A percentile compares a stretch with the other conserved stretches of the same genome.
Evolutionary conservation across 1,140 invertebrate genomes (phyloP).

Genomic region (Pentalonia nigronervosa): DNA sequence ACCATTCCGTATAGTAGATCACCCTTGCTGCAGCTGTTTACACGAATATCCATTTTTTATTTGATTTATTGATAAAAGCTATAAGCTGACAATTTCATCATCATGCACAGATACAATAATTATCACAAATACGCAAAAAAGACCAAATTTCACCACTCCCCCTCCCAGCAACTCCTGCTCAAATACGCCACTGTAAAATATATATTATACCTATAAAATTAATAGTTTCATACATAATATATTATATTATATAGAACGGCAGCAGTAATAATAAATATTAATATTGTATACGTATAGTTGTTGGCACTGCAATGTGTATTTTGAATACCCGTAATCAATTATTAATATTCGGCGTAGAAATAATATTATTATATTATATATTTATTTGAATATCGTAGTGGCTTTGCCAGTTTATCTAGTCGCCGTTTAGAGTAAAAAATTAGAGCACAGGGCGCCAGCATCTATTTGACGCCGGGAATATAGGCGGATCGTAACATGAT

Average conservation of each 20-base stretch:
- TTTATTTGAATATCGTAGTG: slow-evolving; percentile 19
- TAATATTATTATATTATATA: not conserved
- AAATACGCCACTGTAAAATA: not conserved
- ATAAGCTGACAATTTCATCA: not conserved
- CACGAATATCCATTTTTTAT: not conserved
- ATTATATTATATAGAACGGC: not conserved
- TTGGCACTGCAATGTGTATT: slow-evolving; percentile 38
- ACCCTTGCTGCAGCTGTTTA: not conserved
- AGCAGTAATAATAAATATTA: not conserved
- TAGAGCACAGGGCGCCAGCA: slow-evolving; percentile 39
- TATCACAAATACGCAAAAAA: not conserved
- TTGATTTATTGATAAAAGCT: not conserved
- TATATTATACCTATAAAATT: not conserved
- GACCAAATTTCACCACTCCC: no score
- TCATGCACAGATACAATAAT: not conserved
- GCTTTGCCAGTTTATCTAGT: slow-evolving; percentile 17
- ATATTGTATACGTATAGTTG: not conserved
- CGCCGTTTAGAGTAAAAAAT: slow-evolving; percentile 48
- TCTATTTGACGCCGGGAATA: slow-evolving; percentile 55
- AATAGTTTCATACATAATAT: not conserved
- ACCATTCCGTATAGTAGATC: not conserved
- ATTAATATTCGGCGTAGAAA: not conserved
- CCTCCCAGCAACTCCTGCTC: not conserved
- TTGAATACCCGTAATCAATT: not conserved
- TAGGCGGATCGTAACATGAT: slow-evolving; percentile 13